Conservation (phyloP, 2,888 invertebrate species). For the Gymnocheta viridis region DNA sequence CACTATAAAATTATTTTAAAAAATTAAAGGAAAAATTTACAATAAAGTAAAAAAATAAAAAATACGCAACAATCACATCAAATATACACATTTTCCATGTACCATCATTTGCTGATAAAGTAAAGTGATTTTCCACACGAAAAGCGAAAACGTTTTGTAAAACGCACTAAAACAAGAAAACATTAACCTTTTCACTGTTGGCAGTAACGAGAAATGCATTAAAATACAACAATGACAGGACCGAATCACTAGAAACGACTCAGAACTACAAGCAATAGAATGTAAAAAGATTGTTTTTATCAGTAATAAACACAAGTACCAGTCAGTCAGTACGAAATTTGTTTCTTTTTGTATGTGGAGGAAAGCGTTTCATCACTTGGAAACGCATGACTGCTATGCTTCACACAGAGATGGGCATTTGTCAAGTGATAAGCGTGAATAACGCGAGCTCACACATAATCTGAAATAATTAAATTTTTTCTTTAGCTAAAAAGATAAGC, state of each 20-base stretch:
- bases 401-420: not conserved
- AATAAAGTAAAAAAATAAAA: too few species aligned
- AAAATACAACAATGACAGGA: conserved; percentile 16
- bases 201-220: conserved; percentile 36
- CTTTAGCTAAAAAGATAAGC: too few species aligned
- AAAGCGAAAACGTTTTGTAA: not conserved
- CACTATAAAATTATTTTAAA: too few species aligned
- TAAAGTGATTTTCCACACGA: conserved; percentile 12
- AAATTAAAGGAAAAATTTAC: too few species aligned
- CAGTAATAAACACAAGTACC: not conserved
- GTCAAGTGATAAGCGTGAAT: not conserved
- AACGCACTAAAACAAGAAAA: not conserved
- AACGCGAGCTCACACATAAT: not conserved
- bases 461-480: too few species aligned
- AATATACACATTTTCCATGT: not conserved
- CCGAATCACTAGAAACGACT: not conserved
- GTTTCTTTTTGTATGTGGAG: not conserved
- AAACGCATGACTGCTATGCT: conserved; percentile 14
- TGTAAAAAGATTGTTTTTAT: conserved; percentile 6
- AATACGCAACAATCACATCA: not conserved
- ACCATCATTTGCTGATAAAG: not conserved
- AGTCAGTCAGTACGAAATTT: not conserved
- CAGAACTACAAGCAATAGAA: not conserved
- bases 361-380: conserved; percentile 55
- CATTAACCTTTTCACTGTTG: not conserved